Conservation (phyloP, 2,113 vertebrate genomes). For the Grallaria varia region DNA sequence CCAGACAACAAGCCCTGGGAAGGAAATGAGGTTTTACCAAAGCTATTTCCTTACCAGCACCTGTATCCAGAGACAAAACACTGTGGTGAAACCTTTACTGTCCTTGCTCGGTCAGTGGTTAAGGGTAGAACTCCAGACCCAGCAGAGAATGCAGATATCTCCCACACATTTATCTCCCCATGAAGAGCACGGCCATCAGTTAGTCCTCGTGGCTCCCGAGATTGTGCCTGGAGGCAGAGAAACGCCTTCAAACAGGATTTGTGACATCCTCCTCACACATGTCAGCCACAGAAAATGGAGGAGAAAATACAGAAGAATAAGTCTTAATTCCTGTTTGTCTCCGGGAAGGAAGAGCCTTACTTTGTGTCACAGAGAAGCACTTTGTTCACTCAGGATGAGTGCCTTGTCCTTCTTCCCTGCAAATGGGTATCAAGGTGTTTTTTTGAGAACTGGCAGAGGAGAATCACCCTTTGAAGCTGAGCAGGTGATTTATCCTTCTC, state of each 20-base stretch:
- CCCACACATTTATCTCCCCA: background rate
- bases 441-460: background rate
- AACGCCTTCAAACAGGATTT: background rate
- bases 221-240: background rate
- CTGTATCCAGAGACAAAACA: background rate
- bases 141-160: background rate
- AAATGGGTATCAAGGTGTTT: background rate
- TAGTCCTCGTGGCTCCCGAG: background rate
- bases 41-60: background rate
- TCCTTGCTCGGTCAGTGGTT: fast-evolving
- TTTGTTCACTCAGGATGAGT: background rate
- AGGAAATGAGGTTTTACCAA: background rate
- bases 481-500: background rate
- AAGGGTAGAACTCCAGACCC: background rate
- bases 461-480: background rate
- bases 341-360: background rate
- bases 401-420: background rate
- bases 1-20: background rate
- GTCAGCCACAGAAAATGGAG: background rate
- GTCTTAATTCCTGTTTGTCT: background rate
- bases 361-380: background rate
- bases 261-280: background rate
- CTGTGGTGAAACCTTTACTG: background rate
- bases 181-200: background rate
- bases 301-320: background rate